These are phyloP conservation scores for Heloderma charlesbogerti DNA, from an alignment of 2,113 vertebrate genomes.

Conservation along the genomic window DNA sequence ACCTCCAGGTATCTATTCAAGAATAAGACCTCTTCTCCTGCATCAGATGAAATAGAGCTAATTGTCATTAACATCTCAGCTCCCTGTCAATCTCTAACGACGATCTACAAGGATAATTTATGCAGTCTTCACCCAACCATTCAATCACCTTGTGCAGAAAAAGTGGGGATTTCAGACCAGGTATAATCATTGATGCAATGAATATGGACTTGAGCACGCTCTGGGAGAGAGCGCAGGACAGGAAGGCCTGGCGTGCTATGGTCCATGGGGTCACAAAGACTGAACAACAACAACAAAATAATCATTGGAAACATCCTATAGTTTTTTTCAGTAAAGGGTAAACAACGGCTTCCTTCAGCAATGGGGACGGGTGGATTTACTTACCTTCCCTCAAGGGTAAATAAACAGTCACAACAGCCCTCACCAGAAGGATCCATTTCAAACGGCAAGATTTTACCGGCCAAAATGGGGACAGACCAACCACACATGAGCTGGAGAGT, in stretches of 20 bases:
- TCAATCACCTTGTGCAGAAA: background rate
- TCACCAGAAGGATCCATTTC: background rate
- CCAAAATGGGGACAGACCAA: background rate
- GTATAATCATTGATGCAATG: too few relatives aligned
- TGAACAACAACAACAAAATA: too few relatives aligned
- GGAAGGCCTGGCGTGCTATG: too few relatives aligned
- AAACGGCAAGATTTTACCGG: background rate
- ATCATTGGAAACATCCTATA: background rate
- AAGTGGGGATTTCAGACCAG: background rate
- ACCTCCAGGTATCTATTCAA: background rate
- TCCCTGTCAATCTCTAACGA: too few relatives aligned
- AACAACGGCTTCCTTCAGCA: background rate
- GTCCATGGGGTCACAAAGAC: too few relatives aligned
- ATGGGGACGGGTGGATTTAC: background rate
- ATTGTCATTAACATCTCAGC: background rate
- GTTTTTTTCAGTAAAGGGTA: background rate
- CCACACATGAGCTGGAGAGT: background rate
- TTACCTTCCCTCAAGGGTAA: background rate
- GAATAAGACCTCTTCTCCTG: background rate
- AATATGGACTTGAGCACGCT: too few relatives aligned
- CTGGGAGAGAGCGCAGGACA: too few relatives aligned
- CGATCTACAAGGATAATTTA: background rate
- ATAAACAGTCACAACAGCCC: background rate
- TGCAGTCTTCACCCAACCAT: background rate
- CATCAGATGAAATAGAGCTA: background rate